Evolutionary conservation across 2,888 invertebrate genomes (phyloP).

Genomic region (Drosophila ustulata): DNA sequence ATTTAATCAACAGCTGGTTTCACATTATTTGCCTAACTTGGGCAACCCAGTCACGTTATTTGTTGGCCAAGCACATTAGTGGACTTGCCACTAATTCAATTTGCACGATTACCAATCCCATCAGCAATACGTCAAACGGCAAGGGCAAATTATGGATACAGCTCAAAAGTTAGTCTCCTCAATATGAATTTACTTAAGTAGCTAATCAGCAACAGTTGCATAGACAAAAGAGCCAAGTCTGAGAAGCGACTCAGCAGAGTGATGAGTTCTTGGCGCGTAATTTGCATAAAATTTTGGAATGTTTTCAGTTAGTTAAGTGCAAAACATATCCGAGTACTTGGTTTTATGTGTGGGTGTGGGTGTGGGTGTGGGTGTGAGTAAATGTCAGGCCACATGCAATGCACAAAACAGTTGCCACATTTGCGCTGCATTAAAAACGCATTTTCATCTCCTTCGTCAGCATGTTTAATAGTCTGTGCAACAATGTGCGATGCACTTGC

Average conservation of each 20-base stretch:
- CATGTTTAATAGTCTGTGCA: slow-evolving; percentile 71
- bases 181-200: slow-evolving; percentile 35
- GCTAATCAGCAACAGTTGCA: background rate
- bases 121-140: slow-evolving; percentile 2
- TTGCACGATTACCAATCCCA: slow-evolving; percentile 15
- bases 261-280: slow-evolving; percentile 24
- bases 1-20: slow-evolving; percentile 55
- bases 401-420: slow-evolving; percentile 63
- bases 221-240: background rate
- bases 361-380: background rate
- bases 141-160: slow-evolving; percentile 14
- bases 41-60: slow-evolving; percentile 59
- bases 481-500: slow-evolving; percentile 54
- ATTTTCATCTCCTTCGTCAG: slow-evolving; percentile 58
- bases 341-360: background rate
- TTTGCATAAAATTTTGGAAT: slow-evolving; percentile 40
- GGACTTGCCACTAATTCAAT: slow-evolving; percentile 46
- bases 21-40: slow-evolving; percentile 42
- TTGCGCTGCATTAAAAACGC: slow-evolving; percentile 76
- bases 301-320: slow-evolving; percentile 45
- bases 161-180: background rate
- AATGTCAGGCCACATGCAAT: slow-evolving; percentile 29
- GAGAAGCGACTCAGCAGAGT: background rate
- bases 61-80: slow-evolving; percentile 43
- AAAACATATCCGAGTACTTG: slow-evolving; percentile 22